Percentiles rank a stretch among this genome's conserved stretches.
Evolutionary conservation across 2,113 vertebrate genomes (phyloP).

Genomic region (Prunella fulvescens): DNA sequence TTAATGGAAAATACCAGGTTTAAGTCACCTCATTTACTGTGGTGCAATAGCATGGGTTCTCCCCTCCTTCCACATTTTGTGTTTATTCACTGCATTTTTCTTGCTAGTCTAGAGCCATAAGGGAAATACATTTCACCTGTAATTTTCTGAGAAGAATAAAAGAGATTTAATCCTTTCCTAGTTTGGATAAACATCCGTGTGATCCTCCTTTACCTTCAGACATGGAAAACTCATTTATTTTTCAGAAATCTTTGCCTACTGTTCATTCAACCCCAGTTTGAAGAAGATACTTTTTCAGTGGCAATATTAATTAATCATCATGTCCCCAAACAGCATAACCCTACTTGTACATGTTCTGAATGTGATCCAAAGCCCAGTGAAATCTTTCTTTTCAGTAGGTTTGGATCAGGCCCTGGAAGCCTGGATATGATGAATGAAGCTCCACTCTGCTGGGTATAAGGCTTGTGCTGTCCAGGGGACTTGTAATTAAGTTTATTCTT

Average conservation of each 20-base stretch:
- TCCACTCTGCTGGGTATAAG: neutral
- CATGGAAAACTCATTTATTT: neutral
- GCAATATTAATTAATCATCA: neutral
- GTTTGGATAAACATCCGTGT: neutral
- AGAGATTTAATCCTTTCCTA: neutral
- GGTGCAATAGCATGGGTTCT: neutral
- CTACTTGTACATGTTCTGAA: neutral
- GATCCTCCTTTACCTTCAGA: neutral
- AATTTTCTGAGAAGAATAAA: neutral
- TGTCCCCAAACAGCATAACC: neutral
- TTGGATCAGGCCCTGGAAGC: neutral
- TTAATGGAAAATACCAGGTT: neutral
- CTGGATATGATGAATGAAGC: neutral
- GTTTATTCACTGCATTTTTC: neutral
- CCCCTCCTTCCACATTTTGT: neutral
- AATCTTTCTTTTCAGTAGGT: neutral
- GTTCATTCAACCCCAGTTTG: neutral
- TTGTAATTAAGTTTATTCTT: slow-evolving; percentile 30
- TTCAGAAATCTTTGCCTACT: neutral
- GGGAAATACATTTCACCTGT: neutral
- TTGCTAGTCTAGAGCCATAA: neutral
- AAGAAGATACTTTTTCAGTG: neutral
- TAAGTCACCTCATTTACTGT: slow-evolving; percentile 20
- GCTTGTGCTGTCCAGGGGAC: slow-evolving; percentile 2
- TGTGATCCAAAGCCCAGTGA: neutral